These are phyloP conservation scores for Mustelus asterias DNA, from an alignment of 2,113 vertebrate species.

Conservation along the genomic window DNA sequence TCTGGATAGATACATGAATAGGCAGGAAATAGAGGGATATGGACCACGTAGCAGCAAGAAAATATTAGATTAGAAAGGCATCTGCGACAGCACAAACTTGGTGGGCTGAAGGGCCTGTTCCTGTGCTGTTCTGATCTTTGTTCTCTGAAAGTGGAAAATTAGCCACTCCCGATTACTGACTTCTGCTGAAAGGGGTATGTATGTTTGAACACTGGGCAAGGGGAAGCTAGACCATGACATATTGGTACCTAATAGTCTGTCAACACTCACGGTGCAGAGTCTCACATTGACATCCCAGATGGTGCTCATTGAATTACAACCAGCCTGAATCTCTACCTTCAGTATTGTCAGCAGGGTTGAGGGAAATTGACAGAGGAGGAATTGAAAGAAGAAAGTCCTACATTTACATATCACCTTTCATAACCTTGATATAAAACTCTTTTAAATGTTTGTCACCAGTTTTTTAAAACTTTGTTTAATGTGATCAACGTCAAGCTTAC, in stretches of 20 bases:
- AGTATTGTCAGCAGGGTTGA: background rate
- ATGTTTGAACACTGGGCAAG: background rate
- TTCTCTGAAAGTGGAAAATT: background rate
- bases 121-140: too few species aligned
- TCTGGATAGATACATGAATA: too few species aligned
- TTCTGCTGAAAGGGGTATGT: background rate
- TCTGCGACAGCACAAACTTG: too few species aligned
- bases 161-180: background rate
- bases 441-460: background rate
- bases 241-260: background rate
- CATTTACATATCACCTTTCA: background rate
- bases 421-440: background rate
- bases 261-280: background rate
- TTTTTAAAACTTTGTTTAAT: background rate
- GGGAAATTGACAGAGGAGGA: background rate
- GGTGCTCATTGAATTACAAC: background rate
- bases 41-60: too few species aligned
- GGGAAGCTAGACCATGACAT: background rate
- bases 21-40: too few species aligned
- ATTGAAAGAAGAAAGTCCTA: background rate
- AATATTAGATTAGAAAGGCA: too few species aligned
- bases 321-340: background rate
- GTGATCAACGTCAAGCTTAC: background rate
- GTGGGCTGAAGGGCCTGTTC: too few species aligned
- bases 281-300: background rate